Evolutionary conservation across 2,797 vertebrate genomes (phyloP).

Genomic region (Takifugu rubripes): DNA sequence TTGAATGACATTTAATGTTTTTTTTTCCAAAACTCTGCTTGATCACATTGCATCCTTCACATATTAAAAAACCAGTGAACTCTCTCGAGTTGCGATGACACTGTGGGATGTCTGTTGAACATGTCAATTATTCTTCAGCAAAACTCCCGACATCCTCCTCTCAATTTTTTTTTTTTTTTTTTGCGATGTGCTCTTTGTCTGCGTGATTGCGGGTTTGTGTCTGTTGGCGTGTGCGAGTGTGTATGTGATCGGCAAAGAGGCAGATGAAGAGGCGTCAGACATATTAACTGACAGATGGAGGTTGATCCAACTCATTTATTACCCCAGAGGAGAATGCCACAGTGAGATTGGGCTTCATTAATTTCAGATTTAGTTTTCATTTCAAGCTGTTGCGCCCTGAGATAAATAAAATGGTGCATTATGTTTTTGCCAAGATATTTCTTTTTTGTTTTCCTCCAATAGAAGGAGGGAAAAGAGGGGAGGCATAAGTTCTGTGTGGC

Average conservation of each 20-base stretch:
- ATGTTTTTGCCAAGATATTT: constrained; percentile 96
- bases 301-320: constrained; percentile 99
- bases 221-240: constrained; percentile 23
- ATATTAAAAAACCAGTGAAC: constrained; percentile 32
- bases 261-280: constrained; percentile 94
- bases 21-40: background rate
- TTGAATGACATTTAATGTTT: constrained; percentile 11
- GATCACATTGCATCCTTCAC: constrained; percentile 4
- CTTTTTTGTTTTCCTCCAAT: constrained; percentile 88
- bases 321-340: constrained; percentile 99
- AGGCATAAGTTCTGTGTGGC: constrained; percentile 76
- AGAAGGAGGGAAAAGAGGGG: constrained; percentile 75
- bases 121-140: constrained; percentile 44
- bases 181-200: constrained; percentile 42
- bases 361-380: constrained; percentile 99
- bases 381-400: constrained; percentile 99
- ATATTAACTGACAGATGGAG: constrained; percentile 99
- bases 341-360: constrained; percentile 99
- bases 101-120: constrained; percentile 31
- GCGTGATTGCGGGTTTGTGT: constrained; percentile 4
- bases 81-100: constrained; percentile 32
- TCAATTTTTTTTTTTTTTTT: constrained; percentile 42
- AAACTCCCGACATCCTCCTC: constrained; percentile 38
- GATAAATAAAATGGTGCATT: constrained; percentile 99
- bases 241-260: constrained; percentile 76